Evolutionary conservation across 2,797 vertebrate genomes (phyloP).

Genomic region (Bovichtus diacanthus): DNA sequence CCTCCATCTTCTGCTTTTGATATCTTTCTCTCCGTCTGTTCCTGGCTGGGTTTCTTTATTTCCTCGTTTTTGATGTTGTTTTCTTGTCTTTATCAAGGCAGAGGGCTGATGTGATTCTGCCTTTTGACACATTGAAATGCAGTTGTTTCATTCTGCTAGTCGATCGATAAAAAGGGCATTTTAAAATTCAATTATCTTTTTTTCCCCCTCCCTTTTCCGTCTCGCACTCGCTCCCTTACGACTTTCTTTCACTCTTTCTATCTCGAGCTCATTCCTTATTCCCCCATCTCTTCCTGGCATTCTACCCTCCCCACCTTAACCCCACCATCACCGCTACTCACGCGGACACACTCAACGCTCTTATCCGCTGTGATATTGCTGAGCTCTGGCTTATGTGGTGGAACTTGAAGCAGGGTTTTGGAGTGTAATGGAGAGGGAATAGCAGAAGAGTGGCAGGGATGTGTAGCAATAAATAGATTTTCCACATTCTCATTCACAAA

Average conservation of each 20-base stretch:
- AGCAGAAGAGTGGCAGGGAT: background rate
- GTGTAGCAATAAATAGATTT: conserved; percentile 3
- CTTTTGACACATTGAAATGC: conserved; percentile 40
- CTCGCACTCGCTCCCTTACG: conserved; percentile 13
- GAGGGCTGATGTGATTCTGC: conserved; percentile 32
- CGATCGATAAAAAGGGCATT: conserved; percentile 59
- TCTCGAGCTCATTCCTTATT: conserved; percentile 30
- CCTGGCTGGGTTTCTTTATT: conserved; percentile 3
- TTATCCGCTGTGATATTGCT: conserved; percentile 52
- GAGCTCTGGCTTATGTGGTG: conserved; percentile 51
- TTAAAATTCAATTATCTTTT: conserved; percentile 59
- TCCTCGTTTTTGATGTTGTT: conserved; percentile 28
- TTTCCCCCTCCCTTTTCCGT: conserved; percentile 1
- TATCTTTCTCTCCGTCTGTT: background rate
- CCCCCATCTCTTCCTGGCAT: background rate
- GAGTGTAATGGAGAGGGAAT: conserved; percentile 20
- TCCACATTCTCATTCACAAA: background rate
- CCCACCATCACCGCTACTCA: background rate
- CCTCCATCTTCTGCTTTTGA: conserved; percentile 1
- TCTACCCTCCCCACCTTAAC: background rate
- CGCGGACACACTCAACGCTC: conserved; percentile 20
- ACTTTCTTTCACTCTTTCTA: conserved; percentile 9
- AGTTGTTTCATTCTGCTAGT: conserved; percentile 19
- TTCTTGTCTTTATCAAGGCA: conserved; percentile 22
- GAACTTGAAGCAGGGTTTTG: conserved; percentile 45